Conservation (phyloP, 2,888 invertebrate genomes). For the Stictocephala bisonia region DNA sequence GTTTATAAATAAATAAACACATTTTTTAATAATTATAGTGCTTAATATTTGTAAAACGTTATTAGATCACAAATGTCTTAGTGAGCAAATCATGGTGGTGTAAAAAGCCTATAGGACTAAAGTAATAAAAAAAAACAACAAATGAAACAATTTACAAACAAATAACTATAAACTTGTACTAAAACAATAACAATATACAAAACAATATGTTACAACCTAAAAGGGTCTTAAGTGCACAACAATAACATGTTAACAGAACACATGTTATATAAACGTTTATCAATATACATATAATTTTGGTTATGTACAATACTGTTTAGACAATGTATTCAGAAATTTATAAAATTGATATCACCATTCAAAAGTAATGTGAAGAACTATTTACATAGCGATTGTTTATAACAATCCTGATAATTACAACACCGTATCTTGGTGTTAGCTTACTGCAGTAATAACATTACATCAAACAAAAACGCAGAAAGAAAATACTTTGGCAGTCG, state of each 20-base stretch:
- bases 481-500: too few species aligned
- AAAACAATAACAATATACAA: conserved; percentile 21
- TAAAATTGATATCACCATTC: conserved; percentile 31
- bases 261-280: conserved; percentile 23
- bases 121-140: conserved; percentile 13
- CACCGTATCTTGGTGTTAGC: conserved; percentile 10
- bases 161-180: conserved; percentile 19
- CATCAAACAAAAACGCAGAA: too few species aligned
- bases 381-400: conserved; percentile 25
- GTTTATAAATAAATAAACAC: background rate
- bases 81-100: conserved; percentile 37
- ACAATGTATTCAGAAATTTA: conserved; percentile 30
- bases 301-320: conserved; percentile 27
- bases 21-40: conserved; percentile 16
- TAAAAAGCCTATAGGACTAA: conserved; percentile 33
- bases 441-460: too few species aligned
- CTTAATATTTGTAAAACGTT: conserved; percentile 30
- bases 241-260: conserved; percentile 15
- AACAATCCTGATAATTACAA: conserved; percentile 33
- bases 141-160: conserved; percentile 1
- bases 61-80: conserved; percentile 36
- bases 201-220: conserved; percentile 24
- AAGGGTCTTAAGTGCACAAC: conserved; percentile 15
- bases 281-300: conserved; percentile 30
- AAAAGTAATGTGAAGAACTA: conserved; percentile 25